phyloP scores from a whole-genome alignment of 37 sponge, comb jelly and placozoan species.

The Agelas oroides region DNA sequence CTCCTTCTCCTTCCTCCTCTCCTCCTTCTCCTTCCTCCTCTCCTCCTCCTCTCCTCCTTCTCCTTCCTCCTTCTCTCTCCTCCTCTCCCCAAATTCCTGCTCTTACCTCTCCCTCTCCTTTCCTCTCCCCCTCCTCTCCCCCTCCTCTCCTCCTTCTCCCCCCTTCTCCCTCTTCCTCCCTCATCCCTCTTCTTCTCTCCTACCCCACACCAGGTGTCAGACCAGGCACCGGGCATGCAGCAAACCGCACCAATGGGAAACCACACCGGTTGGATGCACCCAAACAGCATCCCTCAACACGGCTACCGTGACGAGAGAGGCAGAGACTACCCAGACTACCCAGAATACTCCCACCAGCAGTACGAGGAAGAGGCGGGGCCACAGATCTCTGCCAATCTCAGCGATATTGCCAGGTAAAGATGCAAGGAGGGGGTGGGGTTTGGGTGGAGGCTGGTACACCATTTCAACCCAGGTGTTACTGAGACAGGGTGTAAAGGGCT shows the following conservation, averaged over 20 bases:
- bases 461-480: no score
- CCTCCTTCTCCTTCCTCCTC: neutral
- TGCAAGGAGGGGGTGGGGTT: neutral
- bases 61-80: neutral
- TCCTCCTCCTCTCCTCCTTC: no score
- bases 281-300: no score
- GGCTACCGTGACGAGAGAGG: neutral
- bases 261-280: no score
- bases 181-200: conserved; percentile 5
- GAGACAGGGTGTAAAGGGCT: no score
- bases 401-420: conserved; percentile 57
- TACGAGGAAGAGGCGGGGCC: conserved; percentile 53
- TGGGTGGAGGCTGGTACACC: neutral
- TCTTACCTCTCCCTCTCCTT: neutral
- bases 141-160: no score
- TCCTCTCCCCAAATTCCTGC: neutral
- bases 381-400: conserved; percentile 74
- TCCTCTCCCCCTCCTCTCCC: no score
- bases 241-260: no score
- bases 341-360: neutral
- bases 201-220: no score
- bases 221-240: no score
- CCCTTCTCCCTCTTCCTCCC: neutral
- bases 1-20: neutral
- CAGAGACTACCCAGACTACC: conserved; percentile 37